Conservation (phyloP, 2,797 vertebrate genomes). For the Rhynchotus rufescens region DNA sequence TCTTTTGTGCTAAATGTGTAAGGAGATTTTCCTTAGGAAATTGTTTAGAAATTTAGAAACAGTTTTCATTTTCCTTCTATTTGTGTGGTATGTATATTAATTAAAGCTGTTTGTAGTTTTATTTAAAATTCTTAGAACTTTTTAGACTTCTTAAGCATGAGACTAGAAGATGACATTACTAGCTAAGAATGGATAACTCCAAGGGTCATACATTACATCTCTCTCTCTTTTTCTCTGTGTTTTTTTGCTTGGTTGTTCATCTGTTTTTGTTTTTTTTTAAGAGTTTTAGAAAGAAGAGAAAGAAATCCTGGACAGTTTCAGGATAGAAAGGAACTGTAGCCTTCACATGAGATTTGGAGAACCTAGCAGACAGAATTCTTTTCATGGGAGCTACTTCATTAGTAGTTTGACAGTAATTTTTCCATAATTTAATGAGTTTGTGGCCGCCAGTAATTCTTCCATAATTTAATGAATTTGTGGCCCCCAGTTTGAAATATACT, state of each 20-base stretch:
- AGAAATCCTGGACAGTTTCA: not conserved
- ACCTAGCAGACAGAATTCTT: not conserved
- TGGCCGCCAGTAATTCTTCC: not conserved
- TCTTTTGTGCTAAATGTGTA: not conserved
- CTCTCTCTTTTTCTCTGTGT: not conserved
- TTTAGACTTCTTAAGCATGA: not conserved
- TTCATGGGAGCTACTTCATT: not conserved
- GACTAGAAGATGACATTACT: not conserved
- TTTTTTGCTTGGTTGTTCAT: too few relatives aligned
- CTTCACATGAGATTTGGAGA: not conserved
- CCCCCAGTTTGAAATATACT: not conserved
- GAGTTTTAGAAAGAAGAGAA: not conserved
- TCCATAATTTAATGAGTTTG: not conserved
- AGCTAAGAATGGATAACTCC: not conserved
- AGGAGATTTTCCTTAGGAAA: not conserved
- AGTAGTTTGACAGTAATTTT: not conserved
- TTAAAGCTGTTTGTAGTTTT: not conserved
- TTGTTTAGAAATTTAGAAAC: not conserved
- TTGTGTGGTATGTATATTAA: not conserved
- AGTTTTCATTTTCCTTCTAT: not conserved
- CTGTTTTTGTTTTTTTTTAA: not conserved
- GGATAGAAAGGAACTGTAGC: too few relatives aligned
- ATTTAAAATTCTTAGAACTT: fast-evolving
- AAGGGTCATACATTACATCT: not conserved
- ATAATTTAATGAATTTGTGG: not conserved